Percentiles rank a stretch among this genome's conserved stretches.
These are phyloP conservation scores for Melanotaenia nigrans DNA, from an alignment of 2,797 vertebrate species.

Conservation along the genomic window DNA sequence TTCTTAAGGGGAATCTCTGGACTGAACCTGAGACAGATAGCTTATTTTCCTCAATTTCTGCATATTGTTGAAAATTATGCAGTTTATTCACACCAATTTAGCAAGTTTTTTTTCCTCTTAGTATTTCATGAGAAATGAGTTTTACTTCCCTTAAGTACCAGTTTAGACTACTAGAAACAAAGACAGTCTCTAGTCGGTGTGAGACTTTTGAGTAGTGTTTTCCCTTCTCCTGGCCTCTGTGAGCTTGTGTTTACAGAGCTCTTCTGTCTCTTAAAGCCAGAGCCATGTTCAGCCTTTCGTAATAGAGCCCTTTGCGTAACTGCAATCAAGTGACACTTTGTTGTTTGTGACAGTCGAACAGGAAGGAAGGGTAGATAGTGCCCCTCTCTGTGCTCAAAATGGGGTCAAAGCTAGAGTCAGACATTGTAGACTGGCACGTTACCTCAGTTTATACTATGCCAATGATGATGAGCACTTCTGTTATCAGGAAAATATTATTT, in stretches of 20 bases:
- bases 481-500: neutral
- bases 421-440: slow-evolving; percentile 46
- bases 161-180: slow-evolving; percentile 47
- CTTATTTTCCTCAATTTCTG: slow-evolving; percentile 47
- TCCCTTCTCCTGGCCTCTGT: slow-evolving; percentile 46
- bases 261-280: slow-evolving; percentile 65
- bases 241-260: slow-evolving; percentile 67
- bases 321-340: slow-evolving; percentile 71
- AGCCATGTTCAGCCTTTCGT: slow-evolving; percentile 60
- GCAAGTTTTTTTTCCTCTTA: slow-evolving; percentile 9
- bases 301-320: slow-evolving; percentile 65
- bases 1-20: slow-evolving; percentile 55
- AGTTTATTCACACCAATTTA: slow-evolving; percentile 19
- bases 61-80: slow-evolving; percentile 33
- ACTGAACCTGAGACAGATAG: slow-evolving; percentile 48
- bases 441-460: slow-evolving; percentile 9
- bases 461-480: neutral
- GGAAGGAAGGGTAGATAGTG: slow-evolving; percentile 60
- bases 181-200: slow-evolving; percentile 34
- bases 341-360: slow-evolving; percentile 62
- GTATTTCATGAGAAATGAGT: slow-evolving; percentile 25
- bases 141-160: slow-evolving; percentile 21
- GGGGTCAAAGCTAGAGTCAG: slow-evolving; percentile 24
- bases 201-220: slow-evolving; percentile 47
- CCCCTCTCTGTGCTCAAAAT: slow-evolving; percentile 53